phyloP scores from a whole-genome alignment of 2,113 vertebrate species.

The Galemys pyrenaicus region DNA sequence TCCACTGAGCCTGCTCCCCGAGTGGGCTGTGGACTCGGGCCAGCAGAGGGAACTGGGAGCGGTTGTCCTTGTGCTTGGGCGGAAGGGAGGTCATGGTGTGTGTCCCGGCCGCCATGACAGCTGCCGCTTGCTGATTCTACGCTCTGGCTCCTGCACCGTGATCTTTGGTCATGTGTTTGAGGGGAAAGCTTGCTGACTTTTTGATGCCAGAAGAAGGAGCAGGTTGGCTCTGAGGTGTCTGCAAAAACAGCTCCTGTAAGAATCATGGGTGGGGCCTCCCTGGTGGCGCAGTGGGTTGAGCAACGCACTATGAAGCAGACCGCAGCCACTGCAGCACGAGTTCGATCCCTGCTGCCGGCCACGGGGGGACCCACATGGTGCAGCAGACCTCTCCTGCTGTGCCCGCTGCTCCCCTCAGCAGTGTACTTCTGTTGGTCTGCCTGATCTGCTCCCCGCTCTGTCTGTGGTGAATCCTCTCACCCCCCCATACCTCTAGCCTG shows the following conservation, averaged over 20 bases:
- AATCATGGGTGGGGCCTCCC: rapidly evolving
- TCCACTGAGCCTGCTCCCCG: too few species aligned
- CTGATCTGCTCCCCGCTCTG: too few species aligned
- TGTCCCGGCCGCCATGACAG: rapidly evolving
- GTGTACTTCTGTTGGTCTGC: too few species aligned
- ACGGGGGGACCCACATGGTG: too few species aligned
- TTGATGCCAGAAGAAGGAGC: not conserved
- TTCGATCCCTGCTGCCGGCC: too few species aligned
- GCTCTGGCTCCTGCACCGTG: rapidly evolving
- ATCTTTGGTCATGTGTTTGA: rapidly evolving
- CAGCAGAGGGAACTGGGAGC: rapidly evolving
- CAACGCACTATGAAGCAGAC: too few species aligned
- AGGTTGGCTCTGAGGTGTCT: rapidly evolving
- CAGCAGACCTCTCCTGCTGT: too few species aligned
- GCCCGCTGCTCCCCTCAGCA: too few species aligned
- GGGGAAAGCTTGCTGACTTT: not conserved
- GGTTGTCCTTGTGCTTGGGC: rapidly evolving
- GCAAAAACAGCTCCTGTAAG: not conserved
- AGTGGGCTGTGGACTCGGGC: rapidly evolving
- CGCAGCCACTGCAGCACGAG: too few species aligned
- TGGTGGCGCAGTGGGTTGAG: too few species aligned
- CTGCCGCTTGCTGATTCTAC: rapidly evolving
- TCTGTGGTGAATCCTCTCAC: too few species aligned
- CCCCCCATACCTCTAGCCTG: too few species aligned
- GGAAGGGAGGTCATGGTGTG: rapidly evolving